Conservation (phyloP, 64 coral and sea anemone species). For the Pachyseris speciosa region DNA sequence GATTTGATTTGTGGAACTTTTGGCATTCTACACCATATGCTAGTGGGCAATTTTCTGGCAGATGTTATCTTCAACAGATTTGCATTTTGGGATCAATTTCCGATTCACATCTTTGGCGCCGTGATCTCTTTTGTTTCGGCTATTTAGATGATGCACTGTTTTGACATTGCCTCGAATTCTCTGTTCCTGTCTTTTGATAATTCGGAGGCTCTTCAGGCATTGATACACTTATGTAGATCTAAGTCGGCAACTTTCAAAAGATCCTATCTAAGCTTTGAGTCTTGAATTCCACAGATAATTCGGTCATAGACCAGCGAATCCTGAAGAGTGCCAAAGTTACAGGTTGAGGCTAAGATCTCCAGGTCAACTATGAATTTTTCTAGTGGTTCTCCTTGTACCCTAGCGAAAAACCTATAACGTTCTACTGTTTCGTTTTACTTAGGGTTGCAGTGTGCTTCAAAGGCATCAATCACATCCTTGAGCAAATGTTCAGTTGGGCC, state of each 20-base stretch:
- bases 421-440: slow-evolving; percentile 17
- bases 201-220: slow-evolving; percentile 15
- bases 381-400: slow-evolving; percentile 20
- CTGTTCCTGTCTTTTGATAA: not conserved
- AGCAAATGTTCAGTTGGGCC: not conserved
- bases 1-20: slow-evolving; percentile 40
- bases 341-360: slow-evolving; percentile 27
- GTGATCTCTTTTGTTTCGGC: too few relatives aligned
- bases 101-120: not conserved
- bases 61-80: slow-evolving; percentile 29
- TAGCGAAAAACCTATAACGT: slow-evolving; percentile 36
- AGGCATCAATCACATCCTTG: not conserved
- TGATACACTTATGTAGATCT: slow-evolving; percentile 6
- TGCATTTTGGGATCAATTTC: slow-evolving; percentile 26
- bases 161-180: not conserved
- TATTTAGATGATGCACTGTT: too few relatives aligned
- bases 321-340: slow-evolving; percentile 33
- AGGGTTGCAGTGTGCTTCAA: not conserved
- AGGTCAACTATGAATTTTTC: slow-evolving; percentile 38
- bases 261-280: not conserved
- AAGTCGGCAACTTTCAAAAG: slow-evolving; percentile 9
- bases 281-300: too few relatives aligned
- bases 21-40: slow-evolving; percentile 39
- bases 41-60: slow-evolving; percentile 5
- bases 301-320: slow-evolving; percentile 39